A percentile compares a stretch with the other conserved stretches of the same genome.
Conservation (phyloP, 2,888 invertebrate genomes). For the Bellardia bayeri region DNA sequence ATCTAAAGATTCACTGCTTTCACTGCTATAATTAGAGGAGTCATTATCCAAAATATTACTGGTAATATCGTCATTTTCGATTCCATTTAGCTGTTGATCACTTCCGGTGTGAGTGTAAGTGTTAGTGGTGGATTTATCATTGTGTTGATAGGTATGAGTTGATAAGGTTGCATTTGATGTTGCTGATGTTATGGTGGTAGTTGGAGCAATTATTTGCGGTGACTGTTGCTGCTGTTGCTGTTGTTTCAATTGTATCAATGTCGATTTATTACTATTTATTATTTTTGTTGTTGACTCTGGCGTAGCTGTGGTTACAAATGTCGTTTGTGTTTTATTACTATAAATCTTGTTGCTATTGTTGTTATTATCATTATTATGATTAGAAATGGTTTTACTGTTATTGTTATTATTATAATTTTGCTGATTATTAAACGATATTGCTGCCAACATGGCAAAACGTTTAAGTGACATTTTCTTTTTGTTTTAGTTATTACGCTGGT, state of each 20-base stretch:
- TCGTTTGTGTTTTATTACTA: constrained; percentile 60
- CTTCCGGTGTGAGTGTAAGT: background rate
- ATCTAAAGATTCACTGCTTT: constrained; percentile 29
- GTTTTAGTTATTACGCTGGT: background rate
- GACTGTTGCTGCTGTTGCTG: constrained; percentile 59
- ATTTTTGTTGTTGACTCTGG: constrained; percentile 44
- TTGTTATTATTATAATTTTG: constrained; percentile 75
- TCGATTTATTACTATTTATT: constrained; percentile 60
- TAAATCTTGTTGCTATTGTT: constrained; percentile 56
- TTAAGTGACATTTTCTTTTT: constrained; percentile 87
- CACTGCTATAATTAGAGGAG: constrained; percentile 31
- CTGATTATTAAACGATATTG: constrained; percentile 81
- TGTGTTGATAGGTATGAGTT: background rate
- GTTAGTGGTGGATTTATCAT: background rate
- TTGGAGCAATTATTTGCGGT: constrained; percentile 44
- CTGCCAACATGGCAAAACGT: constrained; percentile 86
- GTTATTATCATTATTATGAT: constrained; percentile 66
- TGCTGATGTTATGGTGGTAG: constrained; percentile 22
- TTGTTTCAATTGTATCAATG: constrained; percentile 64
- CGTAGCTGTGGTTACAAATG: constrained; percentile 31
- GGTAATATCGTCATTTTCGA: background rate
- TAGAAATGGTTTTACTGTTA: constrained; percentile 69
- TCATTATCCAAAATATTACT: background rate
- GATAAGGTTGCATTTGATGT: constrained; percentile 18
- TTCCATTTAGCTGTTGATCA: background rate